Evolutionary conservation across 2,888 invertebrate genomes (phyloP), one percentile per base, ranked within the genome.

Genomic region (Halictus ligatus): DNA sequence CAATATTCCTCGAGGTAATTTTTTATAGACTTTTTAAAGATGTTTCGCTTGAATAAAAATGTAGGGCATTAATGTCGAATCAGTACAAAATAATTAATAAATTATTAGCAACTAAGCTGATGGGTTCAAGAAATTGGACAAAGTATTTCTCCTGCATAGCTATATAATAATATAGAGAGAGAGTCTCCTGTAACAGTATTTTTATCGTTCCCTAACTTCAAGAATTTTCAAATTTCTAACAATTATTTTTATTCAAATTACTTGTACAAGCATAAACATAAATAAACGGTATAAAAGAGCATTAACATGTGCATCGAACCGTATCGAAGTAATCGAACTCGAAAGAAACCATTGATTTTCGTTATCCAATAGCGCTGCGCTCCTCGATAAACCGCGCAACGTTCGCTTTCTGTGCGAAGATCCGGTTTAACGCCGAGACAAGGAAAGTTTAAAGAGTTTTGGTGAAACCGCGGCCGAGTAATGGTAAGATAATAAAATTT

Each of bases 401-500:
- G 35, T 40, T 67, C 43, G 12, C 35, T 4, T 35, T n/a, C 10
- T 69, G n/a, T 72, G 6, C 50, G 64, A 46, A 35, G 18, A 25
- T 54, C 29, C 29, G 75, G 29, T 64, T 60, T 29, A 64, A 21
- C 13, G 18, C 21, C 3, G 43, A 71, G 71, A 29, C 76, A 60
- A 43, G 40, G 60, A 75, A 60, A 64, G 64, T 64, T 64, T 21
- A 21, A 46, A 50, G 35, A 54, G 50, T 54, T 54, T 29, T 21
- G 35, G n/a, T 48, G 29, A n/a, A 35, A 40, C n/a, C 48, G 67
- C 35, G 69, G n/a, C 15, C n/a, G 4, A n/a, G 77, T 48, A 40
- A 50, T 50, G 50, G 35, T 48, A 69, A 64, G 60, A 69, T 77
- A 77, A 77, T 77, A 77, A 77, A 77, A 69, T 77, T 77, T 69